Evolutionary conservation across 1,140 invertebrate genomes (phyloP).

Genomic region (Calosoma granatense): DNA sequence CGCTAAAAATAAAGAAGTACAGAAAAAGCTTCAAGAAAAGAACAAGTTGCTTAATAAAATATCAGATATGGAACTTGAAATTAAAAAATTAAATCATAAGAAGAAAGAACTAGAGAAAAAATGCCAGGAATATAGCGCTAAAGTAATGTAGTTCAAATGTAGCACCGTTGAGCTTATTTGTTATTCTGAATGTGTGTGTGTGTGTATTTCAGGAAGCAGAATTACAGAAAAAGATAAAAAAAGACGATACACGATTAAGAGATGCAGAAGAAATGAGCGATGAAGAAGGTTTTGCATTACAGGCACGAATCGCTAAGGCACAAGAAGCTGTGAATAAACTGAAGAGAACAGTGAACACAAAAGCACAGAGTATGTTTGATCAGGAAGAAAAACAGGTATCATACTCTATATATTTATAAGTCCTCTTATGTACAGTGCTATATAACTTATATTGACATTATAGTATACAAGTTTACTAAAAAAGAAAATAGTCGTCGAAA

Average conservation of each 20-base stretch:
- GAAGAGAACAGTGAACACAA: conserved; percentile 68
- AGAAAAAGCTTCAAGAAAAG: conserved; percentile 47
- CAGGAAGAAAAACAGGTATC: conserved; percentile 74
- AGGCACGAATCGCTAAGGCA: conserved; percentile 48
- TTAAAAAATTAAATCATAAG: conserved; percentile 70
- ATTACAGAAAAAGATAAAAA: conserved; percentile 21
- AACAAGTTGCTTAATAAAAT: conserved; percentile 57
- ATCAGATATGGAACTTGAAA: conserved; percentile 57
- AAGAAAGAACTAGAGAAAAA: conserved; percentile 48
- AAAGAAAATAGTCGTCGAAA: conserved; percentile 76
- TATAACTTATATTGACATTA: conserved; percentile 15
- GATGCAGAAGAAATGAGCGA: conserved; percentile 22
- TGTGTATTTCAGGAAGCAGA: conserved; percentile 19
- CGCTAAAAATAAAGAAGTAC: conserved; percentile 66
- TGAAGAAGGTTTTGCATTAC: conserved; percentile 34
- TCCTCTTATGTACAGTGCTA: neutral
- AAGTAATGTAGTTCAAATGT: conserved; percentile 31
- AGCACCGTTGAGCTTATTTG: no score
- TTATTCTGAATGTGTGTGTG: conserved; percentile 1
- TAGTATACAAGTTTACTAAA: conserved; percentile 69
- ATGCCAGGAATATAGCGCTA: conserved; percentile 30
- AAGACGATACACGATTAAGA: conserved; percentile 21
- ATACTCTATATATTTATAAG: conserved; percentile 11
- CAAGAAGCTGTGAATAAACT: conserved; percentile 61
- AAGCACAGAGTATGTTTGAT: conserved; percentile 75